Evolutionary conservation across 2,888 invertebrate genomes (phyloP), one percentile per base, ranked within the genome.

Genomic region (Biston stratarius): DNA sequence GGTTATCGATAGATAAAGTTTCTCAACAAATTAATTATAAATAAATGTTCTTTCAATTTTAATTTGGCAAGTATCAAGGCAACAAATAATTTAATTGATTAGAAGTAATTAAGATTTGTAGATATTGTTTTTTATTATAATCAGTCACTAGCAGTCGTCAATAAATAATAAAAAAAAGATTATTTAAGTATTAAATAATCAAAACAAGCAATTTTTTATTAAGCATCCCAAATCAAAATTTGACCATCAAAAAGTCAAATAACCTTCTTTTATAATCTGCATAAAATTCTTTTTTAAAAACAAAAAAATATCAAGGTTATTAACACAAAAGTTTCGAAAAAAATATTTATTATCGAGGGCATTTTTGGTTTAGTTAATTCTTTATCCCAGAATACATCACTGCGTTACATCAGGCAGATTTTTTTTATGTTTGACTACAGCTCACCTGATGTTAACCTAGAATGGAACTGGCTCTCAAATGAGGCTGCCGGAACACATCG

Each of bases 41-140:
- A 24, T 11, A n/a, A 42, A 55, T 42, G 42, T 42, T 42, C 12
- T 36, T 11, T 24, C 24, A 60, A 60, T 60, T 51, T 49, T 1
- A 60, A 38, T 24, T 62, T 48, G 71, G 72, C 71, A 44, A 57
- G 45, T 57, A 45, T 45, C 57, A 57, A 57, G 57, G 57, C 45
- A 34, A 14, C 7, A n/a, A 56, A 36, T 7, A 56, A 8, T 56
- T 56, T 44, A 56, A 57, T 57, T 36, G 36, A 45, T 34, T 45
- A 57, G 11, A 44, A 47, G 14, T 47, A 36, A 15, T 14, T 57
- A 0, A 45, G 6, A 36, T 45, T n/a, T 12, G 8, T 44, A 33
- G 36, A 24, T 15, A 42, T 6, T 12, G 42, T 12, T 55, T 55
- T 55, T 8, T n/a, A n/a, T 42, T 14, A n/a, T 44, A 8, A 38